Percentiles rank a stretch among this genome's conserved stretches.
phyloP scores from a whole-genome alignment of 2,888 invertebrate genomes.

The Dyspetes luteomarginatus region DNA sequence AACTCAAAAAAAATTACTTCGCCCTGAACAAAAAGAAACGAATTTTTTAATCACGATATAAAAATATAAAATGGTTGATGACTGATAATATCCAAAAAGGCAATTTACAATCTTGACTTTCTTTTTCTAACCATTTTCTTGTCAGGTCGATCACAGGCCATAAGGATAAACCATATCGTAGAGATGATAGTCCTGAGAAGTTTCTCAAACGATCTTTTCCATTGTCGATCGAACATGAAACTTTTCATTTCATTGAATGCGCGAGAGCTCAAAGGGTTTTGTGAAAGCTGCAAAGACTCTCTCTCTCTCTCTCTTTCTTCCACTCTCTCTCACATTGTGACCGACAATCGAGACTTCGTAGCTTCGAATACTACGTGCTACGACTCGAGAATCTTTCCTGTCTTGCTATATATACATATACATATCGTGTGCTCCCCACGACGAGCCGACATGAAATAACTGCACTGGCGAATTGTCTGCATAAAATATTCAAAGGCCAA shows the following conservation, averaged over 20 bases:
- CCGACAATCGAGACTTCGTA: conserved; percentile 74
- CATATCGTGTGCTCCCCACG: conserved; percentile 52
- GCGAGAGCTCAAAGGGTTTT: conserved; percentile 36
- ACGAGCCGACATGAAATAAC: conserved; percentile 79
- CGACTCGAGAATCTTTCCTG: conserved; percentile 76
- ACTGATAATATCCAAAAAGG: no score
- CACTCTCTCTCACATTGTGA: conserved; percentile 62
- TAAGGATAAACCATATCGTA: background rate
- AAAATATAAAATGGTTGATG: no score
- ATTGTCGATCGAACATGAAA: conserved; percentile 33
- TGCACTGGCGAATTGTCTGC: conserved; percentile 81
- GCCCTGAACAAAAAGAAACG: background rate
- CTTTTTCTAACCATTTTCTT: background rate
- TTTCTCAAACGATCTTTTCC: conserved; percentile 14
- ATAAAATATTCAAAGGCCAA: conserved; percentile 80
- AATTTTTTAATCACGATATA: no score
- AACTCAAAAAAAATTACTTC: background rate
- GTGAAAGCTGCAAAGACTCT: conserved; percentile 5
- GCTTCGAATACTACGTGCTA: conserved; percentile 75
- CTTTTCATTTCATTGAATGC: conserved; percentile 52
- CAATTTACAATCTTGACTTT: background rate
- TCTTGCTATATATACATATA: conserved; percentile 17
- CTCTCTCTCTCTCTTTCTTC: background rate
- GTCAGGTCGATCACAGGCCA: background rate
- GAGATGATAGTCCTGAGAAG: conserved; percentile 13